A percentile compares a stretch with the other conserved stretches of the same genome.
Evolutionary conservation across 2,888 invertebrate species (phyloP).

Genomic region (Eubasilissa splendida): DNA sequence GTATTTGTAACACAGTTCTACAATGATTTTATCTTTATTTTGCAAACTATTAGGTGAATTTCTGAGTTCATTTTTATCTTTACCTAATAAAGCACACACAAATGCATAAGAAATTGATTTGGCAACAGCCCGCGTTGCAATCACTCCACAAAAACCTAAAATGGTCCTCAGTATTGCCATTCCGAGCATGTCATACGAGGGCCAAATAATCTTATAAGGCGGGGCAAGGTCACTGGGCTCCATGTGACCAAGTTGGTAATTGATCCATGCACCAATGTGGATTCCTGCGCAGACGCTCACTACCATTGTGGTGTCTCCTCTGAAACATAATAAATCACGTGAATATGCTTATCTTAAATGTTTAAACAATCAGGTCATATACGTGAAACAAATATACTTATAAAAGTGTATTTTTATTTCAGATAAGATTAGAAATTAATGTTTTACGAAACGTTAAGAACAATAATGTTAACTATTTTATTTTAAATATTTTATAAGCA

Average conservation of each 20-base stretch:
- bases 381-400: no score
- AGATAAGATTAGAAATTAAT: no score
- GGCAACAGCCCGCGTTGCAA: conserved; percentile 78
- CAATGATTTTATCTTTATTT: conserved; percentile 81
- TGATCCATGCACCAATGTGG: conserved; percentile 86
- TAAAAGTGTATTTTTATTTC: no score
- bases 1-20: conserved; percentile 89
- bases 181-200: conserved; percentile 81
- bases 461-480: no score
- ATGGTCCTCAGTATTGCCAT: conserved; percentile 78
- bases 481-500: no score
- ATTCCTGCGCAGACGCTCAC: conserved; percentile 87
- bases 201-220: conserved; percentile 86
- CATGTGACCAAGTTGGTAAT: conserved; percentile 85
- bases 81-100: conserved; percentile 79
- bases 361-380: no score
- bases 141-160: conserved; percentile 83
- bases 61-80: conserved; percentile 78
- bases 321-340: conserved; percentile 64
- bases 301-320: conserved; percentile 92
- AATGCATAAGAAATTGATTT: conserved; percentile 81
- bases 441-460: no score
- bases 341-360: no score
- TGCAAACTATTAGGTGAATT: conserved; percentile 77
- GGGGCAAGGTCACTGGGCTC: conserved; percentile 75